phyloP scores from a whole-genome alignment of 1,140 invertebrate genomes.

The Chironomus striatipennis region DNA sequence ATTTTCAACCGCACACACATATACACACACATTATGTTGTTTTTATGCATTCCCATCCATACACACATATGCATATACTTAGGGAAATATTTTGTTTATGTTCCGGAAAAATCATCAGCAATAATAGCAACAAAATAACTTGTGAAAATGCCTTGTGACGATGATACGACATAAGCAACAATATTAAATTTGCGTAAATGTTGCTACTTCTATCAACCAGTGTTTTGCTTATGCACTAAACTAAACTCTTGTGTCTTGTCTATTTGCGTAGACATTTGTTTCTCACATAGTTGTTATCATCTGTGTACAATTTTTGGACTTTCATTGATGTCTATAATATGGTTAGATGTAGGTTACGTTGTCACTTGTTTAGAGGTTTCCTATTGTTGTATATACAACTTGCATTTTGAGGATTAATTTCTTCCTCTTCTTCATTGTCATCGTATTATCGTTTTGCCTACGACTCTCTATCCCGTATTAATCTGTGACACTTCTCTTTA shows the following conservation, averaged over 20 bases:
- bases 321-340: constrained; percentile 14
- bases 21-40: background rate
- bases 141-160: background rate
- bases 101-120: constrained; percentile 2
- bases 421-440: background rate
- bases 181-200: constrained; percentile 11
- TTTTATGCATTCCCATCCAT: background rate
- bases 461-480: no score
- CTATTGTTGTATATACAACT: background rate
- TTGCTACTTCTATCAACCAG: background rate
- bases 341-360: constrained; percentile 20
- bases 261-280: constrained; percentile 23
- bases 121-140: background rate
- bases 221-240: background rate
- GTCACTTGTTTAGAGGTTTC: constrained; percentile 23
- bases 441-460: no score
- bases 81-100: background rate
- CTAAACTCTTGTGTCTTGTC: background rate
- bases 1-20: constrained; percentile 7
- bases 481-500: no score
- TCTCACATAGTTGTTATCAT: background rate
- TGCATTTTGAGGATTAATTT: constrained; percentile 11
- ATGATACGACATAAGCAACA: background rate
- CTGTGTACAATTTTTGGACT: constrained; percentile 4
- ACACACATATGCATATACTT: background rate